phyloP scores from a whole-genome alignment of 92 coral and sea anemone genomes.

The Galaxea fascicularis region DNA sequence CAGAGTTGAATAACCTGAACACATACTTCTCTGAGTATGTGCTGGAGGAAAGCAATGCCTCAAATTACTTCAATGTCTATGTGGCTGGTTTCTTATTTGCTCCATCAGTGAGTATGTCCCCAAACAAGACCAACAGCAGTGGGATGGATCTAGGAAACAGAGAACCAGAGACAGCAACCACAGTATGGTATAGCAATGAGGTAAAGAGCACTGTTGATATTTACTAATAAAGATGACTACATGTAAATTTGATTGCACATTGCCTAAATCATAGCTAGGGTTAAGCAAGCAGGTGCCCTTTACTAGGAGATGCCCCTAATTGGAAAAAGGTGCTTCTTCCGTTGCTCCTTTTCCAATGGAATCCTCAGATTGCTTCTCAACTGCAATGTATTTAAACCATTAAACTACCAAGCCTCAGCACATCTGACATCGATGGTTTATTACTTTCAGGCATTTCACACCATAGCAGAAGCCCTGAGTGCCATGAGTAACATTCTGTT shows the following conservation, averaged over 20 bases:
- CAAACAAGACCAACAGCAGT: constrained; percentile 23
- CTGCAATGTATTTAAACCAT: neutral
- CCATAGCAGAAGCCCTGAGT: constrained; percentile 88
- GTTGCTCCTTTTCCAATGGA: too few species aligned
- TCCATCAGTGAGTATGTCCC: neutral
- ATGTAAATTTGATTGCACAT: too few species aligned
- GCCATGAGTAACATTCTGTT: constrained; percentile 90
- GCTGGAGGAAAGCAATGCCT: constrained; percentile 75
- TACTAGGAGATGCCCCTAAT: too few species aligned
- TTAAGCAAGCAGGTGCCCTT: too few species aligned
- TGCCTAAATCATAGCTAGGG: too few species aligned
- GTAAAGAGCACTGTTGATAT: constrained; percentile 28
- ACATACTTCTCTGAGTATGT: constrained; percentile 82
- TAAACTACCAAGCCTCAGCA: neutral
- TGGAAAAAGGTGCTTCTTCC: too few species aligned
- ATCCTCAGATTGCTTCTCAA: too few species aligned
- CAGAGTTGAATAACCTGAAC: constrained; percentile 65
- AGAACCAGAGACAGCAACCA: constrained; percentile 36
- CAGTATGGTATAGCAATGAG: constrained; percentile 85
- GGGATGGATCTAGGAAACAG: neutral
- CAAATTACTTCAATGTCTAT: constrained; percentile 79
- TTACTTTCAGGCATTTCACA: constrained; percentile 81
- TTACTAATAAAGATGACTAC: neutral
- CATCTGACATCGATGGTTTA: neutral
- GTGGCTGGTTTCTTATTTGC: constrained; percentile 87